Percentiles rank a stretch among this genome's conserved stretches.
These are phyloP conservation scores for Phenacoccus solenopsis DNA, from an alignment of 1,140 invertebrate species.

Conservation along the genomic window DNA sequence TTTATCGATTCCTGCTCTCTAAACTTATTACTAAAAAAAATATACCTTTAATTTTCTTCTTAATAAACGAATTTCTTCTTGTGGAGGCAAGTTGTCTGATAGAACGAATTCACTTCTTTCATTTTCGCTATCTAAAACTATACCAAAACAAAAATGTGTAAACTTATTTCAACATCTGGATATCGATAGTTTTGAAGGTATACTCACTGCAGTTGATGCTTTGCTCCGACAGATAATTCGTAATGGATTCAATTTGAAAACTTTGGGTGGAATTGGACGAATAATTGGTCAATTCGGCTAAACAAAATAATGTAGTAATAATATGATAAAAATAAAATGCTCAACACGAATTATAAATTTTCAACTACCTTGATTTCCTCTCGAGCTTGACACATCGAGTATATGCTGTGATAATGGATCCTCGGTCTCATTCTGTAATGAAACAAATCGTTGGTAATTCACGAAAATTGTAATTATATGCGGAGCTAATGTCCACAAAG, in stretches of 20 bases:
- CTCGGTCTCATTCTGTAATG: not conserved
- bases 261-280: not conserved
- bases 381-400: not conserved
- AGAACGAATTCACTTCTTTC: constrained; percentile 4
- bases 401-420: not conserved
- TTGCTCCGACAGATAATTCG: constrained; percentile 29
- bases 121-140: constrained; percentile 11
- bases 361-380: not conserved
- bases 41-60: constrained; percentile 24
- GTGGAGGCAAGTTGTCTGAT: not conserved
- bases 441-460: not conserved
- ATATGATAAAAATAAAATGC: not conserved
- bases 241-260: not conserved
- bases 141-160: constrained; percentile 22
- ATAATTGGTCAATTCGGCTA: not conserved
- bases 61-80: constrained; percentile 25
- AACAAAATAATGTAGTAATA: not conserved
- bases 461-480: not conserved
- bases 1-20: no score
- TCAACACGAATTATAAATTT: not conserved
- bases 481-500: no score
- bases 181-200: not conserved
- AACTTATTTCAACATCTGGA: not conserved
- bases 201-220: constrained; percentile 34
- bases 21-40: constrained; percentile 7